A percentile compares a stretch with the other conserved stretches of the same genome.
Evolutionary conservation across 2,797 vertebrate species (phyloP).

Genomic region (Xenentodon cancila): DNA sequence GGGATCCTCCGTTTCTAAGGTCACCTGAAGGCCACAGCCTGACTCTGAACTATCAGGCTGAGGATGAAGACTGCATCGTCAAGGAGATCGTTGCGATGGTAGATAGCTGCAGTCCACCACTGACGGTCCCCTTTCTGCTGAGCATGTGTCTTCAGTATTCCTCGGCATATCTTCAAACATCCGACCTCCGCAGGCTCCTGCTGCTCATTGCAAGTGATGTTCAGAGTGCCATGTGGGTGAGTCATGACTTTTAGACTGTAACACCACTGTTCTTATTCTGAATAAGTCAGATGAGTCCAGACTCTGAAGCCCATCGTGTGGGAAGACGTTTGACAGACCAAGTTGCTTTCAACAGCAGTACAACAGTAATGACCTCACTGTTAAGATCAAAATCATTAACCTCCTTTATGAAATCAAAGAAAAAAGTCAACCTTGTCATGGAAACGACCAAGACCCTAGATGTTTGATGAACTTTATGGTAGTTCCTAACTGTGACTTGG

Average conservation of each 20-base stretch:
- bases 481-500: too few relatives aligned
- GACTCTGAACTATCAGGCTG: conserved; percentile 61
- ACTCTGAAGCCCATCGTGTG: too few relatives aligned
- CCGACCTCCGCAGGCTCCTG: conserved; percentile 79
- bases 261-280: too few relatives aligned
- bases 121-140: conserved; percentile 76
- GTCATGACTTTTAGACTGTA: conserved; percentile 25
- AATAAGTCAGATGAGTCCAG: too few relatives aligned
- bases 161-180: conserved; percentile 60
- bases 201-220: conserved; percentile 76
- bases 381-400: too few relatives aligned
- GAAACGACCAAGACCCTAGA: too few relatives aligned
- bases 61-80: conserved; percentile 68
- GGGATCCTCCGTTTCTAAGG: conserved; percentile 48
- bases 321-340: too few relatives aligned
- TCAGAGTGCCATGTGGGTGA: conserved; percentile 82
- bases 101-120: conserved; percentile 37
- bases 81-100: conserved; percentile 70
- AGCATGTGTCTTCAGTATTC: conserved; percentile 79
- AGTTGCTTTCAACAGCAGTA: too few relatives aligned
- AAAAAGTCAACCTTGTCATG: too few relatives aligned
- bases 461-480: too few relatives aligned
- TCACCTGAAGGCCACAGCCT: conserved; percentile 58
- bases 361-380: too few relatives aligned
- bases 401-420: too few relatives aligned